Percentiles rank a stretch among this genome's conserved stretches.
Evolutionary conservation across 2,888 invertebrate species (phyloP).

Genomic region (Temnothorax rugatulus): DNA sequence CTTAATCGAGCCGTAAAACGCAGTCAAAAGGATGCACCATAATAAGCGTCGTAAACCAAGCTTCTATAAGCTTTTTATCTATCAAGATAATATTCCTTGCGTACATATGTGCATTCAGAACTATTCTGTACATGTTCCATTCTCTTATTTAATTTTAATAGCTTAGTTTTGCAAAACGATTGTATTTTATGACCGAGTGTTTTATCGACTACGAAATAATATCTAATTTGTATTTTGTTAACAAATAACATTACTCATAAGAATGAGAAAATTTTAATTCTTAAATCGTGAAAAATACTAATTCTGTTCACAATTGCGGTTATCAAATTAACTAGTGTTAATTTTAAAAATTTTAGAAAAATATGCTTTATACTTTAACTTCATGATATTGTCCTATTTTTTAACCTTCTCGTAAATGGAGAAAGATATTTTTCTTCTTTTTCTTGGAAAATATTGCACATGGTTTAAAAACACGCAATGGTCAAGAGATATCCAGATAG

Average conservation of each 20-base stretch:
- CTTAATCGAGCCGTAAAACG: conserved; percentile 31
- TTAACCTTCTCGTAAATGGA: background rate
- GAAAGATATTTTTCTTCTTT: background rate
- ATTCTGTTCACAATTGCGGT: background rate
- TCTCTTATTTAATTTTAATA: conserved; percentile 20
- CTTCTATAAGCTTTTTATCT: conserved; percentile 12
- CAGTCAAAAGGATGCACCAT: conserved; percentile 6
- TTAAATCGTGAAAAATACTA: background rate
- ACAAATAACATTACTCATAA: background rate
- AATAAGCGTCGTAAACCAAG: conserved; percentile 35
- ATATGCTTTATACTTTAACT: background rate
- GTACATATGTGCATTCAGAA: background rate
- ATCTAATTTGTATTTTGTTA: background rate
- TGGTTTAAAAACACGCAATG: background rate
- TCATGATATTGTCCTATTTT: background rate
- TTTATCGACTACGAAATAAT: background rate
- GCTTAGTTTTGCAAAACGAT: background rate
- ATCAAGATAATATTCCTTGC: background rate
- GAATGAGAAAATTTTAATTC: background rate
- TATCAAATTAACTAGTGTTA: background rate
- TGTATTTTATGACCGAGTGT: background rate
- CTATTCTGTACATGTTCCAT: background rate
- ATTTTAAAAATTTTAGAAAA: background rate
- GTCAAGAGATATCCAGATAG: background rate
- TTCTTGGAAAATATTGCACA: background rate